phyloP scores from a whole-genome alignment of 2,888 invertebrate genomes.

The Agriopis marginaria region DNA sequence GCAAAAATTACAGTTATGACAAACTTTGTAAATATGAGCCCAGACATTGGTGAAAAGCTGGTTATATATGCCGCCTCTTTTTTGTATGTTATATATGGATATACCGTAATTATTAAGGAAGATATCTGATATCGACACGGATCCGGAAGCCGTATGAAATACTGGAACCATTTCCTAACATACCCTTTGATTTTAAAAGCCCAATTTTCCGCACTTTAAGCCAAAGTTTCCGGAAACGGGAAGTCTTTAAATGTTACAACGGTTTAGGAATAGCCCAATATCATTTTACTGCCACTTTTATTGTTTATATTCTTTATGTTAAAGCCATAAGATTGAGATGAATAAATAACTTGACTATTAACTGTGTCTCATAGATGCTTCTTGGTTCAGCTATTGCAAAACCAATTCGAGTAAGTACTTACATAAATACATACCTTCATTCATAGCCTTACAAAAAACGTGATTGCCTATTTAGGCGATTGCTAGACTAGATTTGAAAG shows the following conservation, averaged over 20 bases:
- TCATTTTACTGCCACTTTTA: constrained; percentile 17
- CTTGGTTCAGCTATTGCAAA: too few relatives aligned
- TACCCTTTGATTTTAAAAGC: constrained; percentile 25
- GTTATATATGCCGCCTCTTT: not conserved
- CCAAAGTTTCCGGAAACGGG: constrained; percentile 16
- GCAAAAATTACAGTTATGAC: too few relatives aligned
- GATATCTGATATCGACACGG: constrained; percentile 23
- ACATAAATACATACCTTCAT: too few relatives aligned
- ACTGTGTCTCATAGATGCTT: too few relatives aligned
- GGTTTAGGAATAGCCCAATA: constrained; percentile 9
- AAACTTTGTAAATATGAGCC: too few relatives aligned
- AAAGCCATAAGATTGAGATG: constrained; percentile 1
- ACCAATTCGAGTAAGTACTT: too few relatives aligned
- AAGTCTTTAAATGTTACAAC: constrained; percentile 23
- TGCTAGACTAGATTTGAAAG: too few relatives aligned
- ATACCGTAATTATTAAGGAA: not conserved
- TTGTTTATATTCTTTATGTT: not conserved
- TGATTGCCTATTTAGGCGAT: too few relatives aligned
- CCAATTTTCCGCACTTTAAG: constrained; percentile 30
- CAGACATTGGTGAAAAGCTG: too few relatives aligned
- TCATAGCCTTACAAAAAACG: too few relatives aligned
- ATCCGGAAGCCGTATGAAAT: constrained; percentile 15
- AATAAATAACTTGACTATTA: not conserved
- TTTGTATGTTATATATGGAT: not conserved
- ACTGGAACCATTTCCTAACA: constrained; percentile 25